Evolutionary conservation across 2,113 vertebrate species (phyloP).

Genomic region (Cyanoramphus novaezelandiae): DNA sequence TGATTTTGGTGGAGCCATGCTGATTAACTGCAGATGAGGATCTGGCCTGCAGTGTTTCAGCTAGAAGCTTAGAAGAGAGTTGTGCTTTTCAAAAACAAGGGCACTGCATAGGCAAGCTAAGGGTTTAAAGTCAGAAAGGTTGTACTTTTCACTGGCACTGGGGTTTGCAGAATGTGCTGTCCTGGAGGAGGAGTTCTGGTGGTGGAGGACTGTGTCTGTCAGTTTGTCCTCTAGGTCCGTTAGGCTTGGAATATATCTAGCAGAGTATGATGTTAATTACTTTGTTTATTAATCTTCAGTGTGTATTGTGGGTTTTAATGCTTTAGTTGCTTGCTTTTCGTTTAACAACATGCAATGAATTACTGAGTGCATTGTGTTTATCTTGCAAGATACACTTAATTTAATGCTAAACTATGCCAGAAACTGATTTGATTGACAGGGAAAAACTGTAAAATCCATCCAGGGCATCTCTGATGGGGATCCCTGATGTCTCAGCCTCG

Average conservation of each 20-base stretch:
- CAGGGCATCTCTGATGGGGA: background rate
- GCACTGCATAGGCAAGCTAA: background rate
- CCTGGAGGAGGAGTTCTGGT: background rate
- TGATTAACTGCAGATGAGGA: constrained; percentile 29
- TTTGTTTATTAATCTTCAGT: background rate
- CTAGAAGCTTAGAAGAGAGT: background rate
- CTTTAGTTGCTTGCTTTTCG: background rate
- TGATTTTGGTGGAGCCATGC: background rate
- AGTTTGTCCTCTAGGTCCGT: background rate
- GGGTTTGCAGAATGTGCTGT: background rate
- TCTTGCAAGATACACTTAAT: background rate
- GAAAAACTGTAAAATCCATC: background rate
- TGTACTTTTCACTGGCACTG: background rate
- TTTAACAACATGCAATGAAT: background rate
- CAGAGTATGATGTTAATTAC: background rate
- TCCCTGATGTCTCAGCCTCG: background rate
- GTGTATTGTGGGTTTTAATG: background rate
- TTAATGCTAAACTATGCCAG: background rate
- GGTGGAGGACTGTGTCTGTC: background rate
- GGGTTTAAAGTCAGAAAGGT: background rate
- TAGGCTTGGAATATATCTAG: background rate
- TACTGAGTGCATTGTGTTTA: background rate
- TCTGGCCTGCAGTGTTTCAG: background rate
- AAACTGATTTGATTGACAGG: background rate
- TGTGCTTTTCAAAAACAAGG: background rate